These are phyloP conservation scores for Phytoseiulus persimilis DNA, from an alignment of 2,888 invertebrate species.

Conservation along the genomic window DNA sequence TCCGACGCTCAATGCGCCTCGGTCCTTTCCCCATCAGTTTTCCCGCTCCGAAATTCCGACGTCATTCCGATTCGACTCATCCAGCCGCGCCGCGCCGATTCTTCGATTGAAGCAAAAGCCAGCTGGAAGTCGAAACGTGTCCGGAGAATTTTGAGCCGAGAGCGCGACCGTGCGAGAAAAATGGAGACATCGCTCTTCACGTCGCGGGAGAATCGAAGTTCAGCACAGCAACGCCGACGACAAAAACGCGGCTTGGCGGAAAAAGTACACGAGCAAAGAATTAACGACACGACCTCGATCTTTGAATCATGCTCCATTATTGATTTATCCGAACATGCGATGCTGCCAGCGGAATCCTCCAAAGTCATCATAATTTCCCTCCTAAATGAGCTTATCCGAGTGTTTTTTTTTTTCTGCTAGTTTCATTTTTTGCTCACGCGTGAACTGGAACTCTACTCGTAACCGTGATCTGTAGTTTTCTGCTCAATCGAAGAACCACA, in stretches of 20 bases:
- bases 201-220: not conserved
- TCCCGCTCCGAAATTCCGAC: not conserved
- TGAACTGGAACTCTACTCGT: no score
- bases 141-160: not conserved
- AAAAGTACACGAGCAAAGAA: not conserved
- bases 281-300: not conserved
- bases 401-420: not conserved
- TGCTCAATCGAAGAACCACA: no score
- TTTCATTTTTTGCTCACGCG: not conserved
- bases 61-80: not conserved
- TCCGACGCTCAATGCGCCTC: not conserved
- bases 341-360: not conserved
- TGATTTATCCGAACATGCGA: not conserved
- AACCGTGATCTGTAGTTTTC: no score
- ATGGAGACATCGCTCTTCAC: not conserved
- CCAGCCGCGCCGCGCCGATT: not conserved
- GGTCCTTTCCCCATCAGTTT: not conserved
- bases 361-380: not conserved
- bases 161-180: not conserved
- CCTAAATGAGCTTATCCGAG: not conserved
- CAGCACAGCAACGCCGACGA: not conserved
- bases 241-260: not conserved
- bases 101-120: not conserved
- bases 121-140: constrained; percentile 5
- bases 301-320: not conserved